phyloP scores from a whole-genome alignment of 2,888 invertebrate genomes.

The Nycteola revayana region DNA sequence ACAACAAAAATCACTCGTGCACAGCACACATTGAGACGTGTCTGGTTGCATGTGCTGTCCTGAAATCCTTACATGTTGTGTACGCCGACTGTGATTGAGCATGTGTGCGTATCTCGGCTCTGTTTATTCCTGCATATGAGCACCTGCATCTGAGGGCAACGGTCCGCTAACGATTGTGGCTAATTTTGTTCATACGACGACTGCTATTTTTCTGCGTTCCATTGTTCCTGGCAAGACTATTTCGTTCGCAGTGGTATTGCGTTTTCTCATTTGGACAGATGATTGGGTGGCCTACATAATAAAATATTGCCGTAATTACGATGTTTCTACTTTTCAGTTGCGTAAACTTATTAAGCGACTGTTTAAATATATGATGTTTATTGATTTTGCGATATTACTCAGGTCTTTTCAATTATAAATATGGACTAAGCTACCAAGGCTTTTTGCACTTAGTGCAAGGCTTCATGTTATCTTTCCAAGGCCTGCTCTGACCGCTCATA shows the following conservation, averaged over 20 bases:
- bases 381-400: too few relatives aligned
- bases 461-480: too few relatives aligned
- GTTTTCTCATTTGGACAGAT: slow-evolving; percentile 9
- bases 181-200: slow-evolving; percentile 45
- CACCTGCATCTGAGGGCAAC: slow-evolving; percentile 47
- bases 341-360: too few relatives aligned
- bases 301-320: slow-evolving; percentile 26
- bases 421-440: too few relatives aligned
- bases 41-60: slow-evolving; percentile 18
- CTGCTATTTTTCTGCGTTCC: slow-evolving; percentile 30
- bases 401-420: too few relatives aligned
- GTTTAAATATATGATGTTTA: too few relatives aligned
- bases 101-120: slow-evolving; percentile 7
- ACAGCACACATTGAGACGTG: slow-evolving; percentile 8
- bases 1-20: background rate
- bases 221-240: slow-evolving; percentile 17
- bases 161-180: slow-evolving; percentile 50
- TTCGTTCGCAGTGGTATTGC: too few relatives aligned
- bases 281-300: slow-evolving; percentile 23
- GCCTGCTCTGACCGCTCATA: too few relatives aligned
- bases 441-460: too few relatives aligned
- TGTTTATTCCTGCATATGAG: slow-evolving; percentile 2
- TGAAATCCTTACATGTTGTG: slow-evolving; percentile 1
- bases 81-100: slow-evolving; percentile 1
- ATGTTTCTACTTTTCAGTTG: too few relatives aligned